phyloP scores from a whole-genome alignment of 1,140 invertebrate species.

The Pseudoatta argentina region DNA sequence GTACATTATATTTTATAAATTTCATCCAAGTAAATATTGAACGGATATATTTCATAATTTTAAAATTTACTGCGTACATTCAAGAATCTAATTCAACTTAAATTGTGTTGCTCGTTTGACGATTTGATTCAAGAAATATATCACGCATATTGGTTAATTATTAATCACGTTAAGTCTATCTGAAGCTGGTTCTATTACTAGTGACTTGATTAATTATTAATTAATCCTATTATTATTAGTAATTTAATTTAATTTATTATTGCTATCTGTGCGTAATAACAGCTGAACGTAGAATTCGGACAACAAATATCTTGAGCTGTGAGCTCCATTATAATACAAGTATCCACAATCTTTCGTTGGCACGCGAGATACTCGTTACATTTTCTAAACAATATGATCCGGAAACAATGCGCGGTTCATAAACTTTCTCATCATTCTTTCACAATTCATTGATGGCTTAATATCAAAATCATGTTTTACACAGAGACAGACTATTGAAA shows the following conservation, averaged over 20 bases:
- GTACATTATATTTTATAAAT: too few species aligned
- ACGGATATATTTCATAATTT: background rate
- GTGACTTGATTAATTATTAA: background rate
- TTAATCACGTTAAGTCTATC: background rate
- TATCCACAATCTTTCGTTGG: constrained; percentile 37
- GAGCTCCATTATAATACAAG: constrained; percentile 35
- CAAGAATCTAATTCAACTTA: background rate
- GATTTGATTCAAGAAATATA: background rate
- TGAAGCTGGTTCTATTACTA: background rate
- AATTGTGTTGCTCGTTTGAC: background rate
- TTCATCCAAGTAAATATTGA: background rate
- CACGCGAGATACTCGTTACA: constrained; percentile 83
- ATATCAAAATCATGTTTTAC: constrained; percentile 22
- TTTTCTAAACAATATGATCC: constrained; percentile 79
- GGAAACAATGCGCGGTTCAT: constrained; percentile 78
- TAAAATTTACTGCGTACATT: background rate
- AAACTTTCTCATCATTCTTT: constrained; percentile 51
- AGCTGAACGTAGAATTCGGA: constrained; percentile 3
- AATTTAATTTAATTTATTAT: constrained; percentile 6
- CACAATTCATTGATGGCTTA: constrained; percentile 52
- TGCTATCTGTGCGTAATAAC: background rate
- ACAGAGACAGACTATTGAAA: constrained; percentile 1
- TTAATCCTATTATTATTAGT: too few species aligned
- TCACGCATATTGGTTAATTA: background rate
- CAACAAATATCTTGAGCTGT: constrained; percentile 60